Conservation (phyloP, 1,140 invertebrate genomes). For the Helicoverpa zea region DNA sequence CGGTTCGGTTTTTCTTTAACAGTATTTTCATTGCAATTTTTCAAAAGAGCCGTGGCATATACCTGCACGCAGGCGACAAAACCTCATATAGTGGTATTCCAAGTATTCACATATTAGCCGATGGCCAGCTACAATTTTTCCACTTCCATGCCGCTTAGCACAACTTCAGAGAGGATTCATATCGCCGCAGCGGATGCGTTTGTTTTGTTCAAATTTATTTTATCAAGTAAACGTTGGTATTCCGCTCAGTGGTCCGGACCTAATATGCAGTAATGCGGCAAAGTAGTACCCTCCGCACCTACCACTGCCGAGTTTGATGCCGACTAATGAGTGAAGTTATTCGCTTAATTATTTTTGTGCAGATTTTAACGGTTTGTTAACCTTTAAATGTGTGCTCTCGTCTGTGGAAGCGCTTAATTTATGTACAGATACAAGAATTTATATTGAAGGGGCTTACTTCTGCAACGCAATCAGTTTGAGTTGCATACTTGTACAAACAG, state of each 20-base stretch:
- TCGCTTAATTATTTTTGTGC: constrained; percentile 78
- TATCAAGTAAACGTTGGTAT: constrained; percentile 84
- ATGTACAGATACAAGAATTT: constrained; percentile 34
- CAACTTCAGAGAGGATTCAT: constrained; percentile 85
- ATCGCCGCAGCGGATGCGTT: constrained; percentile 82
- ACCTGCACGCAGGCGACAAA: constrained; percentile 57
- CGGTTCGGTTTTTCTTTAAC: background rate
- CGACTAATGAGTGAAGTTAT: constrained; percentile 80
- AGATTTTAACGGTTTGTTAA: constrained; percentile 63
- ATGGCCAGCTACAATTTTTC: constrained; percentile 76
- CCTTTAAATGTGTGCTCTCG: constrained; percentile 59
- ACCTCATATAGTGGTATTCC: constrained; percentile 73
- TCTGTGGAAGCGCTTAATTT: constrained; percentile 43
- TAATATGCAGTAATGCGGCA: constrained; percentile 80
- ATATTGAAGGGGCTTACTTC: constrained; percentile 25
- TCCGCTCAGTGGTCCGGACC: constrained; percentile 76
- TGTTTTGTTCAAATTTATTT: constrained; percentile 86
- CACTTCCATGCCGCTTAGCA: constrained; percentile 84
- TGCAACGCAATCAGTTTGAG: constrained; percentile 29
- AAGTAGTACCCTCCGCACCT: constrained; percentile 63
- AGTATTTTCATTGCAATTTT: background rate
- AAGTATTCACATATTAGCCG: constrained; percentile 83
- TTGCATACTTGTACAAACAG: constrained; percentile 30
- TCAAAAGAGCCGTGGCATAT: background rate
- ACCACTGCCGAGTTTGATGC: constrained; percentile 56